Evolutionary conservation across 2,888 invertebrate genomes (phyloP), one percentile per base, ranked within the genome.

Genomic region (Ennomos fuscantarius): DNA sequence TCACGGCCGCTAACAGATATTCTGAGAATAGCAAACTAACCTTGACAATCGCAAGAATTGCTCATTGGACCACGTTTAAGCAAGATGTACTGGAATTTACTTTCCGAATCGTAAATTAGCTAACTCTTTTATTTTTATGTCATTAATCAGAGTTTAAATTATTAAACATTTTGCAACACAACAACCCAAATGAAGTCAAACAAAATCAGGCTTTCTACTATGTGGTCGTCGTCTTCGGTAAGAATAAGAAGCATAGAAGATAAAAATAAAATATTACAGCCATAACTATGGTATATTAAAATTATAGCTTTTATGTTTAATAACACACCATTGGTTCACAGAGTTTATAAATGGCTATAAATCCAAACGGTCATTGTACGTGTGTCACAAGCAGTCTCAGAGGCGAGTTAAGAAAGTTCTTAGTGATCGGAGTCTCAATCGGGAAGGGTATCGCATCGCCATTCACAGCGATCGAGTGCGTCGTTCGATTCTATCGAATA

Each of bases 11-110:
- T 85, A 84, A 87, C 77, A 82, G 82, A 86, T 85, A 81, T 88
- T 89, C 89, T 85, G 69, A 81, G 89, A 90, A 89, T 84, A 86
- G 82, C 79, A 73, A 76, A 48, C 70, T 84, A 84, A 78, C 89
- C 88, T 90, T 89, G 89, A 85, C 80, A 85, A 74, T 78, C 69
- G 68, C 66, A 70, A 66, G 71, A 56, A 68, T 72, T 72, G 62
- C 63, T 69, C 64, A 59, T 40, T 64, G 57, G 50, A 45, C 67
- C 60, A 63, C 65, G 54, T 53, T 51, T 51, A 10, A 60, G 43
- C 49, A 55, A 49, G 48, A 42, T 40, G 32, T 13, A 12, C 13
- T 10, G 9, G 6, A 43, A 37, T 9, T 55, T 43, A 9, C 35
- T 47, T 46, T 46, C 41, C 46, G n/a, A 6, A 45, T 44, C 11